These are phyloP conservation scores for Thysanoteuthis rhombus DNA, from an alignment of 2,888 invertebrate species.

Conservation along the genomic window DNA sequence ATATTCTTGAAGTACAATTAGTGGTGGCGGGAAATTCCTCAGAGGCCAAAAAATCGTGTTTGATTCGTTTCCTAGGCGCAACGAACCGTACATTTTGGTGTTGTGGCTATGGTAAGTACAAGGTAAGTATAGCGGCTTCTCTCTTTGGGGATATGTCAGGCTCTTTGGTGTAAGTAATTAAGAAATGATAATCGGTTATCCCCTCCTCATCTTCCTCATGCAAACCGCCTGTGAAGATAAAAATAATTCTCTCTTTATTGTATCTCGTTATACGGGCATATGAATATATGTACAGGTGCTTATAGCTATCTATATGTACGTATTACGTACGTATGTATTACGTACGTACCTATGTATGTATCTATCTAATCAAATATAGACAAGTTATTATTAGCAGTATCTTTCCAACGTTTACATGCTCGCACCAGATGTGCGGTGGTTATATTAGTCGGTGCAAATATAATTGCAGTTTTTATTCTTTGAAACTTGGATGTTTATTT, in stretches of 20 bases:
- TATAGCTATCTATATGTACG: too few relatives aligned
- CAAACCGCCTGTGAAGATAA: background rate
- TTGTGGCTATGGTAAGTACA: background rate
- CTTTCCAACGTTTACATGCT: too few relatives aligned
- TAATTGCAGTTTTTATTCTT: too few relatives aligned
- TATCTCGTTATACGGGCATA: background rate
- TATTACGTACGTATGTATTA: too few relatives aligned
- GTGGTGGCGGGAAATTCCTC: background rate
- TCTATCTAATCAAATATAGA: too few relatives aligned
- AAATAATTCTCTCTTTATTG: background rate
- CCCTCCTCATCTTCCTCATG: background rate
- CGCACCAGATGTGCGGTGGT: too few relatives aligned
- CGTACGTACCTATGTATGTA: too few relatives aligned
- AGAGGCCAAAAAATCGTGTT: too few relatives aligned
- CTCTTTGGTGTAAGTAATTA: background rate
- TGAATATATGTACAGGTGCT: background rate
- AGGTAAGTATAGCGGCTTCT: background rate
- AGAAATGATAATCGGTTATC: background rate
- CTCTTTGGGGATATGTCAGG: background rate
- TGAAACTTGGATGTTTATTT: too few relatives aligned
- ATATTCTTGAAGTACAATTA: background rate
- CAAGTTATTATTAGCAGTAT: too few relatives aligned
- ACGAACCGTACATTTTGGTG: background rate
- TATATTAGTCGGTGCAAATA: too few relatives aligned
- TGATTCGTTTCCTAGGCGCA: background rate